Evolutionary conservation across 2,888 invertebrate genomes (phyloP).

Genomic region (Apantesis nais): DNA sequence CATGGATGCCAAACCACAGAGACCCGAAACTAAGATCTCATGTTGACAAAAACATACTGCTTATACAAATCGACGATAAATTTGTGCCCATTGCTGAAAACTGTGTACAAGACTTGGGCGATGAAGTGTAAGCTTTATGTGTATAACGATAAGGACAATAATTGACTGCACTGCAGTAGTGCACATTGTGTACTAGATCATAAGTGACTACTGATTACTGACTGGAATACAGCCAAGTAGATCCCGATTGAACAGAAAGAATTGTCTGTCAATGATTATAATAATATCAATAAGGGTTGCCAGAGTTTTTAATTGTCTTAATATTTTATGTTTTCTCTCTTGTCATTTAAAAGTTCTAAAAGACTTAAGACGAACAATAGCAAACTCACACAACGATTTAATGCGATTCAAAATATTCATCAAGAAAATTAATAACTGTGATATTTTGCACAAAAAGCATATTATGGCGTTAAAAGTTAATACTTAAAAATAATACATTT

Average conservation of each 20-base stretch:
- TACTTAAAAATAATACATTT: too few relatives aligned
- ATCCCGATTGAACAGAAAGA: background rate
- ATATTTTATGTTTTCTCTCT: background rate
- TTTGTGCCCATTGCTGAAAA: slow-evolving; percentile 97
- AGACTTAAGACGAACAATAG: background rate
- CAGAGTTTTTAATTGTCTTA: background rate
- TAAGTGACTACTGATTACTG: background rate
- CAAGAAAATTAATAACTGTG: background rate
- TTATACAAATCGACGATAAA: slow-evolving; percentile 96
- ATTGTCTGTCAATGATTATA: background rate
- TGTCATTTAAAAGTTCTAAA: background rate
- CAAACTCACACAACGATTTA: too few relatives aligned
- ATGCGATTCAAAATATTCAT: background rate
- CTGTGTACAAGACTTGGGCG: slow-evolving; percentile 92
- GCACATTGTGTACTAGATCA: background rate
- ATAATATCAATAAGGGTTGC: background rate
- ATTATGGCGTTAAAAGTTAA: too few relatives aligned
- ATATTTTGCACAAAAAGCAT: background rate
- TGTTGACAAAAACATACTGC: slow-evolving; percentile 95
- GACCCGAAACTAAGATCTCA: slow-evolving; percentile 95
- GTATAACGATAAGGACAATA: slow-evolving; percentile 12
- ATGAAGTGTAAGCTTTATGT: slow-evolving; percentile 82
- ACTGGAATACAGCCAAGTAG: background rate
- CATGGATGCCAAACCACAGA: slow-evolving; percentile 97
- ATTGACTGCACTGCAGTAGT: slow-evolving; percentile 1